Conservation (phyloP, 2,888 invertebrate species). For the Metallyticus violacea region DNA sequence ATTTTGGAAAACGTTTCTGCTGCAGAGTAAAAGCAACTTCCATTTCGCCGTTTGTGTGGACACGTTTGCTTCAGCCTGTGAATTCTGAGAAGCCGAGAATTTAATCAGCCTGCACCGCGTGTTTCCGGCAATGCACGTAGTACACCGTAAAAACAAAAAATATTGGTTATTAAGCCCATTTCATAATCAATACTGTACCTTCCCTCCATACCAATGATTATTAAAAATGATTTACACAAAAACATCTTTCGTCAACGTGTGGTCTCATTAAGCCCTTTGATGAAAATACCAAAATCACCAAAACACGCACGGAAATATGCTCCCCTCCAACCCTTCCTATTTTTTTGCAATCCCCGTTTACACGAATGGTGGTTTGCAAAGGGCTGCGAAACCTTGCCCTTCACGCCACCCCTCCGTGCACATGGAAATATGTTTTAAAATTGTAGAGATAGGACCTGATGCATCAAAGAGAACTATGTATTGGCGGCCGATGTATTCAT, state of each 20-base stretch:
- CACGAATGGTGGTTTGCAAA: neutral
- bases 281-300: neutral
- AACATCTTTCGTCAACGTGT: neutral
- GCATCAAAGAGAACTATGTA: neutral
- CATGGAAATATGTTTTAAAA: neutral
- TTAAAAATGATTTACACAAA: neutral
- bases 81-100: too few relatives aligned
- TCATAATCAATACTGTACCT: neutral
- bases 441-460: neutral
- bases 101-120: neutral
- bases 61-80: too few relatives aligned
- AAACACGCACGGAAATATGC: neutral
- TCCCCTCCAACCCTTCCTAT: too few relatives aligned
- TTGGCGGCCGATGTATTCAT: neutral
- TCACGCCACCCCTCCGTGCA: neutral
- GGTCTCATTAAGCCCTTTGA: neutral
- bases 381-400: neutral
- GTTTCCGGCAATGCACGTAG: neutral
- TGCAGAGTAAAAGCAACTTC: too few relatives aligned
- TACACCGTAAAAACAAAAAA: neutral
- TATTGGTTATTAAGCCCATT: neutral
- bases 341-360: neutral
- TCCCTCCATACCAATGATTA: neutral
- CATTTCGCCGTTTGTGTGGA: too few relatives aligned
- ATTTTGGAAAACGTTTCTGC: too few relatives aligned